Evolutionary conservation across 1,140 invertebrate genomes (phyloP), one percentile per base, ranked within the genome.

Genomic region (Oncopodura yosiiana): DNA sequence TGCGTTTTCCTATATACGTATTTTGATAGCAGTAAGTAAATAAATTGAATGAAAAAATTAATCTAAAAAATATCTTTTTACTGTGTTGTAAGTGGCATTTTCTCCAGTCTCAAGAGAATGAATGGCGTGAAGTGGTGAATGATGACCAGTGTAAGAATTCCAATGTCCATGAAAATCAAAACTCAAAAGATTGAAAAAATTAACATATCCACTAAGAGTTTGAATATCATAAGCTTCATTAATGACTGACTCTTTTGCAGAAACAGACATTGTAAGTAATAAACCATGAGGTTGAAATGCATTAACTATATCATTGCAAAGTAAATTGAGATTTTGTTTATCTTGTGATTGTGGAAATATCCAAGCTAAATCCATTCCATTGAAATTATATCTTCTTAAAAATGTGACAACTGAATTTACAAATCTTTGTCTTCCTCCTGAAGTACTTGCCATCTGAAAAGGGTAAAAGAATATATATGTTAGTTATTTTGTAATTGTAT

Each of bases 291-390:
- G 67, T 50, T 67, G 69, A 61, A 81, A 78, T 2, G 72, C 72
- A 27, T 72, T 71, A 0, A 70, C 67, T 8, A 81, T 60, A 60
- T 78, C 77, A 66, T 75, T 72, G 1, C 77, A 58, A 4, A 75
- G 63, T 16, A 68, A 68, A 29, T 62, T 69, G 41, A 75, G 73
- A 45, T 76, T 73, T n/a, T 70, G 68, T 60, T 73, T 76, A 54
- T 79, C 77, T 16, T 63, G 65, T 24, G 58, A 27, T n/a, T 54
- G 64, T 2, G 83, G 83, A 69, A 84, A 81, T 56, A 81, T 79
- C 79, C 79, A 81, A 55, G 81, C 79, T 9, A 81, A 66, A 67
- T 81, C 79, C 3, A 81, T 62, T 3, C 79, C 79, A 57, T 81
- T 75, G 56, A 81, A 81, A 16, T 73, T 70, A 53, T 79, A 73